These are phyloP conservation scores for Penaeus vannamei DNA, from an alignment of 1,140 invertebrate species.

Conservation along the genomic window DNA sequence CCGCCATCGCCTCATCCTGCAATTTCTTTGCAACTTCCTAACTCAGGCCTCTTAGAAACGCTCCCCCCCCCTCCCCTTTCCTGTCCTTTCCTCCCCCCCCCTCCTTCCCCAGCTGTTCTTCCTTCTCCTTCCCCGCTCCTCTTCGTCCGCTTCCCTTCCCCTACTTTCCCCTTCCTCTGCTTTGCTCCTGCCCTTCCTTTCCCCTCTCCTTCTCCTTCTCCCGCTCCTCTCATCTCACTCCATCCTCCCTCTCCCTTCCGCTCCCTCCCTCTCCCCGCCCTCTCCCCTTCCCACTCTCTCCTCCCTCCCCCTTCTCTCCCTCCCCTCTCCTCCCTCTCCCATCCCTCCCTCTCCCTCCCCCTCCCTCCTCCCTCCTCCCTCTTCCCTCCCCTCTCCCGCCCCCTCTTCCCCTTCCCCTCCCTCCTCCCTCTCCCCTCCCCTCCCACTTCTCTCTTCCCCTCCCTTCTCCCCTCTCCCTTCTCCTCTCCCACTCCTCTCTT, in stretches of 20 bases:
- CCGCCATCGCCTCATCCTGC: too few relatives aligned
- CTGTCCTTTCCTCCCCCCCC: background rate
- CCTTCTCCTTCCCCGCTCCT: background rate
- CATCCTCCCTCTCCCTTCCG: background rate
- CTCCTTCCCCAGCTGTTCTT: background rate
- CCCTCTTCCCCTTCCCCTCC: background rate
- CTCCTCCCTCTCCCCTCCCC: background rate
- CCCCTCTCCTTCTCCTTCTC: too few relatives aligned
- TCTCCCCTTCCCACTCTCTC: background rate
- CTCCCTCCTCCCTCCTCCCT: background rate
- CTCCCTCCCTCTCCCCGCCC: too few relatives aligned
- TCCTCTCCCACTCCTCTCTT: too few relatives aligned
- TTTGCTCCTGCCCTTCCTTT: too few relatives aligned
- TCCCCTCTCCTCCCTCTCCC: background rate
- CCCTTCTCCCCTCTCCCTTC: too few relatives aligned
- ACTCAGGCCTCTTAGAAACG: too few relatives aligned
- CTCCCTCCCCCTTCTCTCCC: background rate
- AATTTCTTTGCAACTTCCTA: too few relatives aligned
- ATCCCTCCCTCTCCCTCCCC: background rate
- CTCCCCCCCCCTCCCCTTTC: background rate
- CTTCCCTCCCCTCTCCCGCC: background rate
- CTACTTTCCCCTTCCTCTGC: background rate
- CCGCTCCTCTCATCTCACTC: too few relatives aligned
- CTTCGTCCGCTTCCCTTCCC: background rate
- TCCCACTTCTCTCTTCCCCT: too few relatives aligned